These are phyloP conservation scores for Neopelma chrysocephalum DNA, from an alignment of 2,797 vertebrate species.

Conservation along the genomic window DNA sequence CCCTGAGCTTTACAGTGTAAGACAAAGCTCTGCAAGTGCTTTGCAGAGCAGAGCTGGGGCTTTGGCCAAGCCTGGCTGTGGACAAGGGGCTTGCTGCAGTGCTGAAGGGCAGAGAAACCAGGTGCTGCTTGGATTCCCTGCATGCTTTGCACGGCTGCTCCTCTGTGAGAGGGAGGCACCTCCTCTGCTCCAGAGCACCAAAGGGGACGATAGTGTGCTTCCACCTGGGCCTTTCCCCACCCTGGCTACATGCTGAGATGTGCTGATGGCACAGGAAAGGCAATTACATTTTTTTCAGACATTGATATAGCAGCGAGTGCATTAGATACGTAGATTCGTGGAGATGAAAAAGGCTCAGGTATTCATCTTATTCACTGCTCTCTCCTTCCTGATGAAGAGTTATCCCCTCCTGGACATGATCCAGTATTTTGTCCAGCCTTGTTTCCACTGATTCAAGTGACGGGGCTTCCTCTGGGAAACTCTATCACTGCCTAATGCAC, in stretches of 20 bases:
- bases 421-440: slow-evolving; percentile 41
- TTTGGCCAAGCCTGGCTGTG: background rate
- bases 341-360: background rate
- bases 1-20: background rate
- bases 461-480: slow-evolving; percentile 41
- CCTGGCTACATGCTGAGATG: background rate
- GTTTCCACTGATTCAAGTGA: slow-evolving; percentile 35
- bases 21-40: background rate
- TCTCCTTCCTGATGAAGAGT: slow-evolving; percentile 28
- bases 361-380: slow-evolving; percentile 15
- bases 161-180: background rate
- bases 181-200: background rate
- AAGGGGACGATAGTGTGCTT: background rate
- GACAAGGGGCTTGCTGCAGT: background rate
- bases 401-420: slow-evolving; percentile 29
- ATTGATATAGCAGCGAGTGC: background rate
- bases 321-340: background rate
- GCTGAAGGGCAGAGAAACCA: background rate
- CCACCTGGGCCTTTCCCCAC: background rate
- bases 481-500: background rate
- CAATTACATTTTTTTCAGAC: background rate
- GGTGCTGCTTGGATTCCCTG: accelerated
- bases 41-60: background rate
- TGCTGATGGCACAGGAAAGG: slow-evolving; percentile 4
- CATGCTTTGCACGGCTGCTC: background rate